Evolutionary conservation across 2,888 invertebrate genomes (phyloP).

Genomic region (Scaptomyza polygonia): DNA sequence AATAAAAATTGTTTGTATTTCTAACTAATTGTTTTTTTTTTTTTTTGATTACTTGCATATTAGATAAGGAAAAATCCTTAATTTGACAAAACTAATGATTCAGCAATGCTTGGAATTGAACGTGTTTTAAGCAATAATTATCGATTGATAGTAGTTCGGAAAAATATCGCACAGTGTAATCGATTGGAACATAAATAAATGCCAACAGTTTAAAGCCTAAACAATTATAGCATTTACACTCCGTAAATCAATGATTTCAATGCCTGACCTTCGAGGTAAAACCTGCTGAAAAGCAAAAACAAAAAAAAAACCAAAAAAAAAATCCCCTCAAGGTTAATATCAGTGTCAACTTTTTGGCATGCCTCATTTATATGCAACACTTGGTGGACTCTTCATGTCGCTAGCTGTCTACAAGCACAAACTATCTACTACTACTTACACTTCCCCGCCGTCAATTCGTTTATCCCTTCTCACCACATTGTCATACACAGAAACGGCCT

Average conservation of each 20-base stretch:
- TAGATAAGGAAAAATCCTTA: too few relatives aligned
- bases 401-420: slow-evolving; percentile 9
- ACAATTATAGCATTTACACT: slow-evolving; percentile 1
- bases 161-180: too few relatives aligned
- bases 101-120: too few relatives aligned
- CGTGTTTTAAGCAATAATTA: too few relatives aligned
- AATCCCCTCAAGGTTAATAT: slow-evolving; percentile 74
- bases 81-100: too few relatives aligned
- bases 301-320: not conserved
- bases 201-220: not conserved
- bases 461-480: not conserved
- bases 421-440: not conserved
- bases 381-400: slow-evolving; percentile 10
- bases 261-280: slow-evolving; percentile 35
- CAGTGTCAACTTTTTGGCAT: slow-evolving; percentile 74
- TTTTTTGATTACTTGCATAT: too few relatives aligned
- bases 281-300: slow-evolving; percentile 14
- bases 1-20: too few relatives aligned
- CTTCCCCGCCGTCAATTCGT: too few relatives aligned
- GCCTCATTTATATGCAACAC: slow-evolving; percentile 75
- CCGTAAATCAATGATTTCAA: not conserved
- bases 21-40: too few relatives aligned
- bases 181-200: slow-evolving; percentile 1
- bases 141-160: too few relatives aligned
- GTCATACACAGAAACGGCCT: slow-evolving; percentile 1